These are phyloP conservation scores for Dermatemys mawii DNA, from an alignment of 2,113 vertebrate genomes.

Conservation along the genomic window DNA sequence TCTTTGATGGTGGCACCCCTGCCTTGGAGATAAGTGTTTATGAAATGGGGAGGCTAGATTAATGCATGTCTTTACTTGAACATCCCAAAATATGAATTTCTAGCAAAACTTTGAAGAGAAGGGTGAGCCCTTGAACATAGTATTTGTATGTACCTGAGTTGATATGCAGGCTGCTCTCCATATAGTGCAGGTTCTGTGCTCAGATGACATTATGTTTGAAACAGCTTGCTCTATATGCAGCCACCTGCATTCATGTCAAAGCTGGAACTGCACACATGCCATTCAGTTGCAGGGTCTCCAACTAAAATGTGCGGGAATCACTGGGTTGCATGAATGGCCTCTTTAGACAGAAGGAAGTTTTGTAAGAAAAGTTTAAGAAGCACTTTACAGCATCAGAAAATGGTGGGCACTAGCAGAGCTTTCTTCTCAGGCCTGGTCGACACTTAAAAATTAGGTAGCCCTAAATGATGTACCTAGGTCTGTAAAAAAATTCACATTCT, in stretches of 20 bases:
- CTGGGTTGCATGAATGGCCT: not conserved
- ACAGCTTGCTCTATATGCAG: not conserved
- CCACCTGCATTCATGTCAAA: not conserved
- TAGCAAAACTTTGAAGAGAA: not conserved
- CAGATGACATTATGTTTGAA: not conserved
- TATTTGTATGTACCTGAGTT: not conserved
- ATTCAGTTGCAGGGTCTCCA: not conserved
- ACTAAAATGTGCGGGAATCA: not conserved
- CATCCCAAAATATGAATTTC: not conserved
- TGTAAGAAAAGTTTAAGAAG: not conserved
- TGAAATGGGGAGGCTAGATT: not conserved
- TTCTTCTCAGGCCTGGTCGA: not conserved
- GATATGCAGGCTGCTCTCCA: not conserved
- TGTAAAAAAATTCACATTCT: not conserved
- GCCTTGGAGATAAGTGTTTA: conserved; percentile 10
- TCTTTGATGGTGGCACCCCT: conserved; percentile 26
- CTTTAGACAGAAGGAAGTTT: not conserved
- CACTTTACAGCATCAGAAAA: not conserved
- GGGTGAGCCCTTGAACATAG: not conserved
- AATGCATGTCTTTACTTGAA: not conserved
- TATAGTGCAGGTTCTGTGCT: not conserved
- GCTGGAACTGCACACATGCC: not conserved
- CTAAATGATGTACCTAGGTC: no score
- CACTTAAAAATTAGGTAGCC: not conserved
- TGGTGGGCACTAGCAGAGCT: not conserved